Evolutionary conservation across 2,113 vertebrate genomes (phyloP), one percentile per base, ranked within the genome.

Genomic region (Ovibos moschatus): DNA sequence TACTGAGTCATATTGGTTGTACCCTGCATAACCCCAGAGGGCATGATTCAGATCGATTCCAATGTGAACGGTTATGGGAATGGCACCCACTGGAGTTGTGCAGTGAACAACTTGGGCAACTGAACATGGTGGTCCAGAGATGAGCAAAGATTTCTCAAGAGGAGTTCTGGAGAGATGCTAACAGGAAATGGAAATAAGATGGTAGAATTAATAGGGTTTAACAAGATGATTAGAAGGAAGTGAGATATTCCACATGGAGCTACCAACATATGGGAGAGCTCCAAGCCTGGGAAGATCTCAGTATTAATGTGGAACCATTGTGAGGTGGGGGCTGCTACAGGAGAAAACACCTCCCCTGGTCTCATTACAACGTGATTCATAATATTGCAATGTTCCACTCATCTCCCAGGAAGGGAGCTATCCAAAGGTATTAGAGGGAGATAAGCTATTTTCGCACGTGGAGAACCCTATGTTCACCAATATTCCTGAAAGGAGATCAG

Each of bases 311-410:
- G 14, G 36, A 33, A 33, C 6, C 11, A 25, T 21, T 43, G 16
- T 1, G 58, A 2, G 55, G 2, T 6, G 5, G 58, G 47, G 7
- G 4, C 10, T 57, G 17, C 33, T 14, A 5, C 6, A 58, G 43
- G 23, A 47, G 81, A 79, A 62, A 9, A 17, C n/a, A 2, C 25
- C 14, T 16, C 33, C 30, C 30, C 58, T 2, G 16, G 47, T 62
- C 47, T 15, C 16, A 9, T 25, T 21, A 45, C 23, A 27, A 16
- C 1, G 6, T 0, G 57, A 47, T 16, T 19, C 45, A 14, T 2
- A 33, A n/a, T 10, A 16, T 4, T 16, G 10, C 30, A 11, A 4
- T 3, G 1, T 13, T 19, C 13, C 2, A 10, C 28, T 12, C n/a
- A 30, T 62, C 58, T 14, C 47, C 25, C 6, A 6, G 12, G 3